Conservation (phyloP, 2,113 vertebrate genomes). For the Fregata magnificens region DNA sequence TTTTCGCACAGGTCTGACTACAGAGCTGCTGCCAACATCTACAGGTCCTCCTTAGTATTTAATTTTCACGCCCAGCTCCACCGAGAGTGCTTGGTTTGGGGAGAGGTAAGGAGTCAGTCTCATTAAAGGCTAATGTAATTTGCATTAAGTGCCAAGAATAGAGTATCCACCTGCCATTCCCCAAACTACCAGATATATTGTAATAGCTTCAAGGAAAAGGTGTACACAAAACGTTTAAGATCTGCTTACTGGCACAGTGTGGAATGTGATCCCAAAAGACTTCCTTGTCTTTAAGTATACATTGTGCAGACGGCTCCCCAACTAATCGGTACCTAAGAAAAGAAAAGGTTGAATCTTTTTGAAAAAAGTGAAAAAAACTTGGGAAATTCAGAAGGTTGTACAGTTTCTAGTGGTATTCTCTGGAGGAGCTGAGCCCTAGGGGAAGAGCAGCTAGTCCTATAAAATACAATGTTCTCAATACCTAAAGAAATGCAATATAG, state of each 20-base stretch:
- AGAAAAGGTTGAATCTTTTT: neutral
- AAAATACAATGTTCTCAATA: neutral
- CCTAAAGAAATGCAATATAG: neutral
- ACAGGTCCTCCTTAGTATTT: neutral
- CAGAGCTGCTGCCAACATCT: neutral
- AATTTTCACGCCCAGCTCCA: neutral
- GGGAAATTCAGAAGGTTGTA: neutral
- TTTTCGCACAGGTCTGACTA: neutral
- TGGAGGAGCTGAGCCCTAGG: neutral
- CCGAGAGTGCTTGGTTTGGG: neutral
- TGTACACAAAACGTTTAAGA: neutral
- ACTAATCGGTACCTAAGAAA: neutral
- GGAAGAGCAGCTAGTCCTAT: neutral
- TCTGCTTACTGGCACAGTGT: neutral
- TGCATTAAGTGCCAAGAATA: neutral
- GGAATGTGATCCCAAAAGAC: fast-evolving
- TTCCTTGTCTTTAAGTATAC: fast-evolving
- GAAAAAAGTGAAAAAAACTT: neutral
- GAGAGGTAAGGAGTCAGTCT: neutral
- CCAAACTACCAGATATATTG: neutral
- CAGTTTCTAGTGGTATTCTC: neutral
- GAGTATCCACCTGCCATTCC: neutral
- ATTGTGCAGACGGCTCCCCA: fast-evolving
- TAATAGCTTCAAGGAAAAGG: neutral
- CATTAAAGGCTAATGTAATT: neutral